Conservation (phyloP, 2,888 invertebrate species). For the Periphyllus acericola region DNA sequence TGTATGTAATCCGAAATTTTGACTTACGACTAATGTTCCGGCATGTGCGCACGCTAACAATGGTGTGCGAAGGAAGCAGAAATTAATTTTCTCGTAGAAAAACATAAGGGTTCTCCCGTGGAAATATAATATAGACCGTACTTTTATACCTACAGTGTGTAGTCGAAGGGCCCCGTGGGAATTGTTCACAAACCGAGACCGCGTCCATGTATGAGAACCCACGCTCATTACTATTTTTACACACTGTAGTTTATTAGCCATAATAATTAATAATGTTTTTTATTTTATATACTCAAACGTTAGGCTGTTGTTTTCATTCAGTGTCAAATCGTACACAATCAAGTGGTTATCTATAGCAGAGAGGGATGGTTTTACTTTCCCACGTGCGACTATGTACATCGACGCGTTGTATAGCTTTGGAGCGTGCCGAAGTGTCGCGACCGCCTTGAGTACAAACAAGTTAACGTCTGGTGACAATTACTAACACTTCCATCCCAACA, state of each 20-base stretch:
- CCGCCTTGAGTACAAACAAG: not conserved
- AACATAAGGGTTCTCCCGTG: constrained; percentile 45
- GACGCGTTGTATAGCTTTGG: constrained; percentile 11
- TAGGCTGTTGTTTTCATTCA: not conserved
- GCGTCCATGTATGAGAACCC: constrained; percentile 46
- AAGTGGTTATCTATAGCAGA: constrained; percentile 22
- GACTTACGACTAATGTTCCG: constrained; percentile 55
- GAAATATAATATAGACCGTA: constrained; percentile 38
- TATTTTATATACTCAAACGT: constrained; percentile 21
- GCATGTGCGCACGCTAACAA: constrained; percentile 60
- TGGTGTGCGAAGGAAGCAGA: constrained; percentile 55
- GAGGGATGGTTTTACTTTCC: constrained; percentile 38
- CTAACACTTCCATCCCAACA: not conserved
- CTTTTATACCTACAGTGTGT: not conserved
- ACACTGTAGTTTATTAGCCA: constrained; percentile 56
- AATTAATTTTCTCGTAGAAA: constrained; percentile 60
- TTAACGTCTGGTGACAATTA: not conserved
- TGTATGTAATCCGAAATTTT: constrained; percentile 49
- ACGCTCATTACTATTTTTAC: constrained; percentile 52
- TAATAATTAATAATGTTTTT: constrained; percentile 40
- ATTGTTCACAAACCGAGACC: constrained; percentile 58
- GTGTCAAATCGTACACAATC: constrained; percentile 22
- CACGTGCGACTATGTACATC: not conserved
- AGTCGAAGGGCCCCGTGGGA: constrained; percentile 59
- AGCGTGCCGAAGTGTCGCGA: constrained; percentile 34